Percentiles rank a stretch among this genome's conserved stretches.
These are phyloP conservation scores for Dicaeum eximium DNA, from an alignment of 2,113 vertebrate species.

Conservation along the genomic window DNA sequence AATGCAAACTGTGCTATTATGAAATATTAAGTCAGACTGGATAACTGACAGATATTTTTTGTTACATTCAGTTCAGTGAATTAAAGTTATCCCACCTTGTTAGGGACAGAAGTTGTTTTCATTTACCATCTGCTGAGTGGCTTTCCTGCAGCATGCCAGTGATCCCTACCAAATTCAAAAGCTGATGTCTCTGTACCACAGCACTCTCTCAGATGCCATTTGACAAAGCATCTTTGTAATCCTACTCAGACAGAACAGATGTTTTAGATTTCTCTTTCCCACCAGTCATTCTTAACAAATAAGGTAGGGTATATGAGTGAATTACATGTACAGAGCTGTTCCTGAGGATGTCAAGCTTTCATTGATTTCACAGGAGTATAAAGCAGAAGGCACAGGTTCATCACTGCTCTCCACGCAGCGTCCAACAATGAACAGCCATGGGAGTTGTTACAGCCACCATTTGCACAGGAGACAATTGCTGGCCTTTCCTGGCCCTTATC, in stretches of 20 bases:
- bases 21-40: not conserved
- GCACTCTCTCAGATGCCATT: not conserved
- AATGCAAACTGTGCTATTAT: not conserved
- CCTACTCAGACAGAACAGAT: not conserved
- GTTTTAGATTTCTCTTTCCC: not conserved
- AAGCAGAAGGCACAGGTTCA: not conserved
- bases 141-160: not conserved
- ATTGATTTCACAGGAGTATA: not conserved
- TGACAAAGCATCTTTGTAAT: not conserved
- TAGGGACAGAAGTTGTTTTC: not conserved
- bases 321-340: not conserved
- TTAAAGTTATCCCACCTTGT: not conserved
- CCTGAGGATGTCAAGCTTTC: not conserved
- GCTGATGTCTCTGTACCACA: not conserved
- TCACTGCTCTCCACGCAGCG: accelerated
- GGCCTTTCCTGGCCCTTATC: not conserved
- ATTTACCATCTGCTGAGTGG: not conserved
- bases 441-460: not conserved
- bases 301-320: not conserved
- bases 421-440: not conserved
- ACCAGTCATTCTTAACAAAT: not conserved
- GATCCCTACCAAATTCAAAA: not conserved
- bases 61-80: not conserved
- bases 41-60: not conserved
- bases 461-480: not conserved